Evolutionary conservation across 2,888 invertebrate species (phyloP), one percentile per base, ranked within the genome.

Genomic region (Platypus cylindrus): DNA sequence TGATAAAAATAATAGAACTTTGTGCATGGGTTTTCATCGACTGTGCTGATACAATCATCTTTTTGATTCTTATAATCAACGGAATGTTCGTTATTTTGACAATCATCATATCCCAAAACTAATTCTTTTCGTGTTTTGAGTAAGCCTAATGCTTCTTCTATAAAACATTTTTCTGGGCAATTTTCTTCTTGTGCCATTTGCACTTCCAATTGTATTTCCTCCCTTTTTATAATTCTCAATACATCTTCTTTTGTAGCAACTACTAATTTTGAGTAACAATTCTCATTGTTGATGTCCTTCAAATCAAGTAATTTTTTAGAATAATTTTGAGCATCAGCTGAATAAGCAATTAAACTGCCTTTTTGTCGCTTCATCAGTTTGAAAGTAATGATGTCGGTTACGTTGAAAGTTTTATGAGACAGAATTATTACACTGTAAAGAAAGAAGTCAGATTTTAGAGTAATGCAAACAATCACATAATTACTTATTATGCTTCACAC

Each of bases 1-100:
- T 86, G 85, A 61, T 85, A 86, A 57, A 85, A 86, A 56, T 81
- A 84, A 56, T 76, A 78, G 52, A 70, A 72, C 62, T 75, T 78
- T 1, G 56, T 40, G 17, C 15, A 17, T 8, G 33, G 32, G 14
- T 18, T 11, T 14, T 28, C 38, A 12, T 20, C 14, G 15, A 33
- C 37, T 2, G 30, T 31, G 34, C 27, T 14, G 5, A 13, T 13
- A 28, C 17, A 27, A 23, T 27, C 11, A 17, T 20, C 7, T 20
- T 20, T 5, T 20, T 7, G 9, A 9, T 20, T 20, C 20, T n/a
- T n/a, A n/a, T n/a, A n/a, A n/a, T n/a, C n/a, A n/a, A n/a, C n/a
- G n/a, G n/a, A 20, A 20, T 9, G 5, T 20, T 9, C 20, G 5
- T 20, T 7, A 20, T 20, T 20, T 20, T 20, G 20, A 24, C 24